Conservation (phyloP, 1,140 invertebrate species). For the Drosophila simulans region DNA sequence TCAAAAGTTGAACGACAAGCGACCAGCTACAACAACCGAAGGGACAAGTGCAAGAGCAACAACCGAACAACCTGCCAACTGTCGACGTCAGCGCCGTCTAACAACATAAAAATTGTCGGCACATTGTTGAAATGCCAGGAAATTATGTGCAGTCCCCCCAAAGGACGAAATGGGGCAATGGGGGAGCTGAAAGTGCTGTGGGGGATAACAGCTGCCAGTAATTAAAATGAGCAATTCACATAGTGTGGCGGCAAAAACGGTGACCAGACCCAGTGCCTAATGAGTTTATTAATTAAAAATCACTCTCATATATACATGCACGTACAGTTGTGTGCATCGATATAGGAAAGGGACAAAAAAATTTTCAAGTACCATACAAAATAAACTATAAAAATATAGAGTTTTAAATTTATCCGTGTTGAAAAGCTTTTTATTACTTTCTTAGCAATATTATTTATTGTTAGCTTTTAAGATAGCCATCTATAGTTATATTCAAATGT, state of each 20-base stretch:
- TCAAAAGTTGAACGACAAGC: slow-evolving; percentile 75
- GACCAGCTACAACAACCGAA: slow-evolving; percentile 49
- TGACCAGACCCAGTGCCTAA: slow-evolving; percentile 58
- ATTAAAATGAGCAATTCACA: slow-evolving; percentile 73
- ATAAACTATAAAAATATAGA: no score
- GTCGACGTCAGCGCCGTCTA: slow-evolving; percentile 58
- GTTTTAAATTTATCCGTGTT: no score
- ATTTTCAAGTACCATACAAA: no score
- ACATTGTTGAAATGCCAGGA: slow-evolving; percentile 77
- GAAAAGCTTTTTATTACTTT: no score
- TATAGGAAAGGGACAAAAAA: slow-evolving; percentile 5
- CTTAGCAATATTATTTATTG: no score
- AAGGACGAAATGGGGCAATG: slow-evolving; percentile 7
- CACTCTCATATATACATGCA: slow-evolving; percentile 37
- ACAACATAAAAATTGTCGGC: slow-evolving; percentile 77
- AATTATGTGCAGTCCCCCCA: slow-evolving; percentile 58
- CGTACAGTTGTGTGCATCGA: slow-evolving; percentile 29
- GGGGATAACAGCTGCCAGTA: slow-evolving; percentile 59
- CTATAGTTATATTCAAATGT: neutral
- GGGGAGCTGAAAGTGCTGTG: neutral
- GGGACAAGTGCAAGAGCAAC: slow-evolving; percentile 28
- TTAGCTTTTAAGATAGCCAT: neutral
- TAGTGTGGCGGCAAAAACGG: slow-evolving; percentile 29
- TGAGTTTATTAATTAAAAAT: slow-evolving; percentile 82
- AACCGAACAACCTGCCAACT: slow-evolving; percentile 43